Evolutionary conservation across 2,113 vertebrate species (phyloP).

Genomic region (Murina feae): DNA sequence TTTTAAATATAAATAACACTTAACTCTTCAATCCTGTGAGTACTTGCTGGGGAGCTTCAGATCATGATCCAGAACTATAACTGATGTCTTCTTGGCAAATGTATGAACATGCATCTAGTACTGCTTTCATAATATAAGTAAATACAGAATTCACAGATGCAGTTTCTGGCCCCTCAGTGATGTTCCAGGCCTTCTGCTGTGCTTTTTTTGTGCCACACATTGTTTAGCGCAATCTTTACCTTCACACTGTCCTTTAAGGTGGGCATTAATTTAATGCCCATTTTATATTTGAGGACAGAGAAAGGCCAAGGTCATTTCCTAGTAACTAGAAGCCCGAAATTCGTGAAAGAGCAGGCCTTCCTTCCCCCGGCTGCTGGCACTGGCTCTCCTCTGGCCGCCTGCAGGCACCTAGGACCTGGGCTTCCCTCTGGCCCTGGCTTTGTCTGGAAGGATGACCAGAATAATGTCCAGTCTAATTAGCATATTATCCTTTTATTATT

Average conservation of each 20-base stretch:
- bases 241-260: neutral
- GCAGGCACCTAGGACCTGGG: no score
- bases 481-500: no score
- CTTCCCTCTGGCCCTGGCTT: no score
- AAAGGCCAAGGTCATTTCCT: neutral
- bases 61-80: neutral
- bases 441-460: no score
- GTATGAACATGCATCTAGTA: neutral
- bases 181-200: neutral
- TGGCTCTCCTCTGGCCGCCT: no score
- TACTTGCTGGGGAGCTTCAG: neutral
- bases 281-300: neutral
- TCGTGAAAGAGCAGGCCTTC: no score
- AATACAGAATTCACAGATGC: neutral
- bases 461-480: no score
- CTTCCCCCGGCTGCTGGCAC: no score
- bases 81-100: neutral
- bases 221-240: neutral
- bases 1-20: slow-evolving; percentile 15
- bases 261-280: neutral
- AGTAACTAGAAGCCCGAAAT: neutral
- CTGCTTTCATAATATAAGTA: neutral
- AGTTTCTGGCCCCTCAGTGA: neutral
- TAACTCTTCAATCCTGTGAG: neutral
- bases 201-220: neutral